Conservation (phyloP, 2,888 invertebrate species). For the Andrena fulva region DNA sequence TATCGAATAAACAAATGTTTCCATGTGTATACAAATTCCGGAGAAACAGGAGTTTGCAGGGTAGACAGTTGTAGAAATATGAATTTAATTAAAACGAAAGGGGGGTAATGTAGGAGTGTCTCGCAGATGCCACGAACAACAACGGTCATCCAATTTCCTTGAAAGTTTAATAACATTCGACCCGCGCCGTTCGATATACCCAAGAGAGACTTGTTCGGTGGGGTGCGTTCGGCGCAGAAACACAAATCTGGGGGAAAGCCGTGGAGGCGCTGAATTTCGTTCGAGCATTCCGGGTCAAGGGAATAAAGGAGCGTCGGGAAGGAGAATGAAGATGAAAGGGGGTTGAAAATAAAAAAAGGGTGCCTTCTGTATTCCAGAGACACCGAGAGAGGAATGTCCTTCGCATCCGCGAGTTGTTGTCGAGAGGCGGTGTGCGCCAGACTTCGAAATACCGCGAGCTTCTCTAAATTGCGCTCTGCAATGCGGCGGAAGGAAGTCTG, state of each 20-base stretch:
- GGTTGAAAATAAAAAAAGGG: conserved; percentile 20
- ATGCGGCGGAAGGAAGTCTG: conserved; percentile 45
- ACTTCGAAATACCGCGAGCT: conserved; percentile 55
- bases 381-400: conserved; percentile 46
- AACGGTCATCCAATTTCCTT: conserved; percentile 6
- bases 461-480: conserved; percentile 45
- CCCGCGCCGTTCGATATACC: not conserved
- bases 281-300: conserved; percentile 17
- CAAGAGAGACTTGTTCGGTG: not conserved
- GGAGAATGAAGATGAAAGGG: conserved; percentile 42
- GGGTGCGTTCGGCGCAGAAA: not conserved
- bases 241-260: conserved; percentile 28
- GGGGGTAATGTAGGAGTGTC: not conserved
- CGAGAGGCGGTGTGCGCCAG: not conserved
- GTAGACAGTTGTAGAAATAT: not conserved
- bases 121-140: not conserved
- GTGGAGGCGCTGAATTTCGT: conserved; percentile 35
- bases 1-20: no score
- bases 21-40: no score
- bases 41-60: not conserved
- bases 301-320: conserved; percentile 33
- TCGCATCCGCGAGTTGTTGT: conserved; percentile 33
- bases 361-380: conserved; percentile 28
- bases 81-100: conserved; percentile 11
- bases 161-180: conserved; percentile 22